phyloP scores from a whole-genome alignment of 2,888 invertebrate genomes.

The Acanthacorydalis orientalis region DNA sequence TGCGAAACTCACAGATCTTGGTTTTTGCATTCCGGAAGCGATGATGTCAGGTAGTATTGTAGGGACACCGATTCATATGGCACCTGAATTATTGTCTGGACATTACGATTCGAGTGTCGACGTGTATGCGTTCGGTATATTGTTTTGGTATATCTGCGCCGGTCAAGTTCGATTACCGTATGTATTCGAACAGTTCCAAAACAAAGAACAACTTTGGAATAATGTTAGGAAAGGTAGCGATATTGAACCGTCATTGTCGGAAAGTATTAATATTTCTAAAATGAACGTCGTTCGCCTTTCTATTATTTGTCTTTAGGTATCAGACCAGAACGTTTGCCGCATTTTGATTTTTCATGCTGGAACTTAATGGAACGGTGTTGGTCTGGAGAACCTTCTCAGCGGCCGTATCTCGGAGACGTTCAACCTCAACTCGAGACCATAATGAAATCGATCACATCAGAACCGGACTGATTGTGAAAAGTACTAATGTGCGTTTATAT shows the following conservation, averaged over 20 bases:
- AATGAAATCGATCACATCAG: neutral
- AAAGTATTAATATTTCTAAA: neutral
- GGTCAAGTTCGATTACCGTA: slow-evolving; percentile 63
- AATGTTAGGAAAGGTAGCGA: slow-evolving; percentile 60
- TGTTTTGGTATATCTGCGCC: slow-evolving; percentile 83
- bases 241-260: too few species aligned
- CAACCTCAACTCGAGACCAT: slow-evolving; percentile 48
- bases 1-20: slow-evolving; percentile 72
- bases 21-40: slow-evolving; percentile 79
- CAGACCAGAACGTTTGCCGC: slow-evolving; percentile 58
- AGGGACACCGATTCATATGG: slow-evolving; percentile 83
- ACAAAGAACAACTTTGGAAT: slow-evolving; percentile 74
- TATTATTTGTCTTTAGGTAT: slow-evolving; percentile 36
- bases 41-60: slow-evolving; percentile 83
- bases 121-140: slow-evolving; percentile 77
- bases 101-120: slow-evolving; percentile 72
- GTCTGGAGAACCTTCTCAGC: slow-evolving; percentile 52
- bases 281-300: too few species aligned
- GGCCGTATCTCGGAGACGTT: slow-evolving; percentile 66
- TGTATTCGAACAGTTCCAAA: slow-evolving; percentile 67
- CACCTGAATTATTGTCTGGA: slow-evolving; percentile 69
- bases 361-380: slow-evolving; percentile 70
- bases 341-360: slow-evolving; percentile 69
- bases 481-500: neutral
- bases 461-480: neutral